These are phyloP conservation scores for Eilema caniola DNA, from an alignment of 2,888 invertebrate genomes.

Conservation along the genomic window DNA sequence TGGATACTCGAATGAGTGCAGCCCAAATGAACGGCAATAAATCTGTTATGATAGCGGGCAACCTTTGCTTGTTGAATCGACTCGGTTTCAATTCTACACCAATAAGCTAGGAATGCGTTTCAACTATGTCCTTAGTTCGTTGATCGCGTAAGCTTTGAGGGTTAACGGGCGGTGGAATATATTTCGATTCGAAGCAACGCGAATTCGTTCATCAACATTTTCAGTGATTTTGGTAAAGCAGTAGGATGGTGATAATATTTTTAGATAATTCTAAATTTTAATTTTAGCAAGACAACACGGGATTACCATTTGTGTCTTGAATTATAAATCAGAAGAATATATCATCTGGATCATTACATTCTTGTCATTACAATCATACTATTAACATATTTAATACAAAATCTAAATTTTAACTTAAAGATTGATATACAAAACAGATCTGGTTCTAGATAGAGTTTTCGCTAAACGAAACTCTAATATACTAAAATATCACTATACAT, in stretches of 20 bases:
- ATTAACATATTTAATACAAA: too few species aligned
- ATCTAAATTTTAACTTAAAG: background rate
- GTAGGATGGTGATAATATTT: background rate
- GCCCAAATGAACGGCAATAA: conserved; percentile 54
- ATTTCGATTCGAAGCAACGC: conserved; percentile 28
- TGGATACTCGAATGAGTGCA: conserved; percentile 54
- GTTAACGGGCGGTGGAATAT: conserved; percentile 25
- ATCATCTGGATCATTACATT: background rate
- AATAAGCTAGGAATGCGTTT: conserved; percentile 69
- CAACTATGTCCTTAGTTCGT: conserved; percentile 68
- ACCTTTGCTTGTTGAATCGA: conserved; percentile 55
- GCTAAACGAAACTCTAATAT: background rate
- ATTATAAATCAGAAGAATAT: background rate
- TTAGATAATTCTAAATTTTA: background rate
- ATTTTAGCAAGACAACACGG: too few species aligned
- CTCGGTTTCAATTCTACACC: conserved; percentile 57
- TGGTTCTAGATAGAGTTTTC: background rate
- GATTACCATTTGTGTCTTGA: background rate
- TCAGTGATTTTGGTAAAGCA: background rate
- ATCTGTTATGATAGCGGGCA: conserved; percentile 62
- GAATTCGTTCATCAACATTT: background rate
- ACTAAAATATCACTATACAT: background rate
- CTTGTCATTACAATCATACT: background rate
- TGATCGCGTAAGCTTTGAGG: conserved; percentile 60
- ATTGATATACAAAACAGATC: background rate